A percentile compares a stretch with the other conserved stretches of the same genome.
These are phyloP conservation scores for Oreochromis tanganicae DNA, from an alignment of 2,113 vertebrate genomes.

Conservation along the genomic window DNA sequence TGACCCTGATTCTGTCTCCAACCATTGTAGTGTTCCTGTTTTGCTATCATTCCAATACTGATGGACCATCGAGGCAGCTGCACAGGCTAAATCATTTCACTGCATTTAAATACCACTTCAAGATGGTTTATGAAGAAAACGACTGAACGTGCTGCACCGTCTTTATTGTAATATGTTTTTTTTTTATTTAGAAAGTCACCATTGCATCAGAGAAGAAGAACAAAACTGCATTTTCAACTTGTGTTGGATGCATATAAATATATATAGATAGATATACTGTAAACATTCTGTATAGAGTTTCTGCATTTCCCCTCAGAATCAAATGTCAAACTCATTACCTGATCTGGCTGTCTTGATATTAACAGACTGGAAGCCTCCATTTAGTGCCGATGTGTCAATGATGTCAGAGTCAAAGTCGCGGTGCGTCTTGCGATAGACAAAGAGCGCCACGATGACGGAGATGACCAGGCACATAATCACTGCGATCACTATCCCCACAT, in stretches of 20 bases:
- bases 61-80: neutral
- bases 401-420: conserved; percentile 92
- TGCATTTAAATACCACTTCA: neutral
- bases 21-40: neutral
- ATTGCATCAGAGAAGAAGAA: neutral
- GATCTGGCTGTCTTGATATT: conserved; percentile 92
- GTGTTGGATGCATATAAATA: neutral
- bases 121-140: neutral
- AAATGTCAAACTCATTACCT: conserved; percentile 69
- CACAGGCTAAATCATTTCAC: neutral
- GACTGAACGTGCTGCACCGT: neutral
- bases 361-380: conserved; percentile 91
- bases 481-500: conserved; percentile 87
- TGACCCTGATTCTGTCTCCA: neutral
- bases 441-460: conserved; percentile 83
- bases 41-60: neutral
- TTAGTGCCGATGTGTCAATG: conserved; percentile 88
- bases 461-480: conserved; percentile 94
- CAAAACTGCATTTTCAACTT: neutral
- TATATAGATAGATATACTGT: neutral
- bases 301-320: neutral
- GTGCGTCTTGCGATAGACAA: conserved; percentile 93
- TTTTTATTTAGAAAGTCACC: neutral
- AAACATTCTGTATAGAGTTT: neutral
- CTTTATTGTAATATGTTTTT: neutral